Conservation (phyloP, 2,113 vertebrate species). For the Lanius ludovicianus region DNA sequence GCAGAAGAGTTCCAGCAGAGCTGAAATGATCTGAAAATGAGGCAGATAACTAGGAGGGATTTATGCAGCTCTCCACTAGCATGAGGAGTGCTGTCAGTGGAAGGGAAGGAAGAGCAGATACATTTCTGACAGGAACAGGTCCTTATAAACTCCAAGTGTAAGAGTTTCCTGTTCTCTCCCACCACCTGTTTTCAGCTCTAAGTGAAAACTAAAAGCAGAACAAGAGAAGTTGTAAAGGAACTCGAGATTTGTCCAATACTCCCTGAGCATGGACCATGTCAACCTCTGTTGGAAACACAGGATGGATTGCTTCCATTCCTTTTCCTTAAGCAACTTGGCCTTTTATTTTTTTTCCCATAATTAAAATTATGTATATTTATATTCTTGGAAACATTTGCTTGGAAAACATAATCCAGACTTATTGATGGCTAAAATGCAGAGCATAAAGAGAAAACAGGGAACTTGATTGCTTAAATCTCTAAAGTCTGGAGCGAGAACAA, state of each 20-base stretch:
- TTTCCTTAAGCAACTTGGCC: background rate
- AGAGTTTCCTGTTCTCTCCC: background rate
- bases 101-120: background rate
- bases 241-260: background rate
- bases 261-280: background rate
- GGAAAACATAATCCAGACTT: background rate
- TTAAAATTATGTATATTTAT: background rate
- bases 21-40: background rate
- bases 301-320: background rate
- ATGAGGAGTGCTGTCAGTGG: background rate
- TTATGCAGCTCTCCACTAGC: background rate
- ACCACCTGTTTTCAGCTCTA: background rate
- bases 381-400: background rate
- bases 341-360: fast-evolving
- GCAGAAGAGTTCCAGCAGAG: background rate
- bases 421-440: background rate
- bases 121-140: background rate
- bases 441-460: background rate
- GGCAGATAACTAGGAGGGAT: background rate
- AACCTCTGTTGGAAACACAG: background rate
- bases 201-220: background rate
- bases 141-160: background rate
- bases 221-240: background rate
- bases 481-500: background rate
- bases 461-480: background rate